Conservation (phyloP, 2,888 invertebrate genomes). For the Lamellibrachia columna region DNA sequence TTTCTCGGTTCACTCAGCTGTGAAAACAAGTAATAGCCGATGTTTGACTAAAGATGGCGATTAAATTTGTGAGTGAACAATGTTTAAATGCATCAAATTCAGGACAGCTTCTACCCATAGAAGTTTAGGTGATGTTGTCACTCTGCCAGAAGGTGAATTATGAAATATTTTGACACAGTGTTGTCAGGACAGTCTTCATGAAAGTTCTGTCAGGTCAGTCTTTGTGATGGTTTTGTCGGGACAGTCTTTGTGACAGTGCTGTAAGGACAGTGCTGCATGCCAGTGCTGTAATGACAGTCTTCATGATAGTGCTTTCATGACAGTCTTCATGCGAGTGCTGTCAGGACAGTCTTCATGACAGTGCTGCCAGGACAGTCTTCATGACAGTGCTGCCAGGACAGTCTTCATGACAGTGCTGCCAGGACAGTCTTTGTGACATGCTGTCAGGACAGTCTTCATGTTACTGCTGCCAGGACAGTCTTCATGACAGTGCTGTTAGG, state of each 20-base stretch:
- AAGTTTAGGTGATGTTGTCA: too few species aligned
- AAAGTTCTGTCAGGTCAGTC: not conserved
- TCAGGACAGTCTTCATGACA: not conserved
- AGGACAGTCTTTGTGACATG: not conserved
- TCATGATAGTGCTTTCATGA: not conserved
- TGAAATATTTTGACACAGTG: not conserved
- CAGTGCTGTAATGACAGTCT: not conserved
- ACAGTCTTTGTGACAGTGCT: not conserved
- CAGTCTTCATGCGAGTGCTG: not conserved
- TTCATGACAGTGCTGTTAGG: not conserved
- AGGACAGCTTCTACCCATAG: too few species aligned
- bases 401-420: not conserved
- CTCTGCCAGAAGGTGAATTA: not conserved
- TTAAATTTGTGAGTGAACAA: too few species aligned
- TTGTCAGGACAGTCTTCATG: not conserved
- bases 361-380: not conserved
- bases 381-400: not conserved
- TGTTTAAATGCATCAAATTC: too few species aligned
- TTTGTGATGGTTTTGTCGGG: not conserved
- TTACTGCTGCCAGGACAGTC: not conserved
- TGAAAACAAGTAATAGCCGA: not conserved
- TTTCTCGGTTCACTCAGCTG: not conserved
- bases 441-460: not conserved
- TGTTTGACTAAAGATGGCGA: too few species aligned
- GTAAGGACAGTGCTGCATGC: too few species aligned